Evolutionary conservation across 2,888 invertebrate genomes (phyloP), one percentile per base, ranked within the genome.

Genomic region (Eilema sororculum): DNA sequence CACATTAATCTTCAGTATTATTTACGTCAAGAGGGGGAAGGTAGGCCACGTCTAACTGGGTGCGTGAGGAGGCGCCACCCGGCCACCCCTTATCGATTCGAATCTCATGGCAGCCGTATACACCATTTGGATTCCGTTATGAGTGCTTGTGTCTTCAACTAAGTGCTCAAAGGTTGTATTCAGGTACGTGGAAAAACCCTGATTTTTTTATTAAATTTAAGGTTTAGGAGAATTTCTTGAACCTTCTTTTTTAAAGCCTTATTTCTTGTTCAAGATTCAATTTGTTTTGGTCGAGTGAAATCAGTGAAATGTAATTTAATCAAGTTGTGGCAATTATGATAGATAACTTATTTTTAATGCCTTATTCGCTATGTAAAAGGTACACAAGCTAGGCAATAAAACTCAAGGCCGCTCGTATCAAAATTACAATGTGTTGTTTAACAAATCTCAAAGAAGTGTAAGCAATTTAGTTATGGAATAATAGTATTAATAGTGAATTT

Each of bases 31-130:
- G 72, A 61, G 73, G 77, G 73, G 77, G 74, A 68, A 61, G 75
- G 80, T 73, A 78, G 78, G 74, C 79, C 72, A 66, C 33, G 70
- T 77, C 68, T 74, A 69, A 61, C 46, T 76, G 74, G 82, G 71
- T 71, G 68, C 33, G 25, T n/a, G 70, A 66, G 71, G 66, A 76
- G 86, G 86, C 86, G 86, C 86, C 86, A 81, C 75, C 81, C 79
- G 65, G 78, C 84, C 86, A 85, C 89, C 87, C 87, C 75, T 66
- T 91, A 92, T 93, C 83, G 93, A 93, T 91, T 89, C 87, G 25
- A 73, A 73, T 76, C 81, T 82, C 86, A 84, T 86, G 87, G 86
- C 86, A 83, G 81, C 78, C 78, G 83, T 87, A 87, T 84, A 84
- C 69, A 81, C 83, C 80, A 73, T 70, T 76, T 75, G 82, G 78